Conservation (phyloP, 1,140 invertebrate species). For the Heliconius himera region DNA sequence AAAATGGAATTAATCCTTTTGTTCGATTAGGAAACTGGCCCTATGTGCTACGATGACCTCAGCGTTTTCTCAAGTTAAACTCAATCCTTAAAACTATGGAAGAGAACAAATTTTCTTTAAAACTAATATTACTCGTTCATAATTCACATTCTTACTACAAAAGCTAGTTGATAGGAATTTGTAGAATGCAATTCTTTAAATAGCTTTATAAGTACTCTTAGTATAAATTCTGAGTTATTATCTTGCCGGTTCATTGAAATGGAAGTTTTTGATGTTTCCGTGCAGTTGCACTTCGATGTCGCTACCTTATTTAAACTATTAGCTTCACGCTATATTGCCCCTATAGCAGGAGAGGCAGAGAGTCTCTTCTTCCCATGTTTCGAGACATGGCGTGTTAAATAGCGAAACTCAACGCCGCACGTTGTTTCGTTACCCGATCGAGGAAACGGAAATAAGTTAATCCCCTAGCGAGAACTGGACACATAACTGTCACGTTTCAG, state of each 20-base stretch:
- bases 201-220: not conserved
- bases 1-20: too few relatives aligned
- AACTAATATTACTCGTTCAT: not conserved
- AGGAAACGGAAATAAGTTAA: not conserved
- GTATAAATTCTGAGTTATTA: not conserved
- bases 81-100: too few relatives aligned
- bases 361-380: not conserved
- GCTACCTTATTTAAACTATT: not conserved
- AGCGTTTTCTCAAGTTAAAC: too few relatives aligned
- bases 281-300: not conserved
- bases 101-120: too few relatives aligned
- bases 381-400: not conserved
- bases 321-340: too few relatives aligned
- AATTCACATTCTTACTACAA: not conserved
- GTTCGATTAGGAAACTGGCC: too few relatives aligned
- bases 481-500: too few relatives aligned
- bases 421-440: not conserved
- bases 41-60: too few relatives aligned
- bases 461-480: too few relatives aligned
- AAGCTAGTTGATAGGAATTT: constrained; percentile 3
- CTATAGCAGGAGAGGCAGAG: too few relatives aligned
- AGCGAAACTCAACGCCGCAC: not conserved
- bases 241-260: not conserved
- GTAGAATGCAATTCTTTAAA: not conserved
- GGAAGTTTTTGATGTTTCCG: not conserved